A percentile compares a stretch with the other conserved stretches of the same genome.
Conservation (phyloP, 2,797 vertebrate species). For the Benthosema pterotum region DNA sequence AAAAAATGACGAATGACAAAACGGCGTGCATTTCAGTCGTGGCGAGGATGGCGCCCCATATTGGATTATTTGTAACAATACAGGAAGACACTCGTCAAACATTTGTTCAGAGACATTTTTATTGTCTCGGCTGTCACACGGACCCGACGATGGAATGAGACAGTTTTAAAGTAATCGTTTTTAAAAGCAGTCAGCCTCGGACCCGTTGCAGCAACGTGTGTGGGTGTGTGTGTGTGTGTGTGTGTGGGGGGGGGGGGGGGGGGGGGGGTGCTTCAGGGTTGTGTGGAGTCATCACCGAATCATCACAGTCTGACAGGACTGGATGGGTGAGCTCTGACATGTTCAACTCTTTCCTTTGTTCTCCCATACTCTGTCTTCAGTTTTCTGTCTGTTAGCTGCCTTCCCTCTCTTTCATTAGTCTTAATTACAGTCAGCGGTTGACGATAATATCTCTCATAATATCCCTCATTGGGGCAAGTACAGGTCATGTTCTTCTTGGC, state of each 20-base stretch:
- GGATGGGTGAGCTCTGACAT: slow-evolving; percentile 35
- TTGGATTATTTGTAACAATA: slow-evolving; percentile 3
- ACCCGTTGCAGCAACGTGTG: too few species aligned
- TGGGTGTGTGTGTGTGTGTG: too few species aligned
- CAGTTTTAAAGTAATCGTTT: slow-evolving; percentile 30
- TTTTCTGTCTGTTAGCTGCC: not conserved
- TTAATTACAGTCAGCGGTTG: too few species aligned
- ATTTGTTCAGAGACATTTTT: slow-evolving; percentile 2
- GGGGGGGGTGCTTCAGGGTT: slow-evolving; percentile 42
- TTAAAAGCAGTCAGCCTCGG: not conserved
- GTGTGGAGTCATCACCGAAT: slow-evolving; percentile 32
- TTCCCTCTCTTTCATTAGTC: not conserved
- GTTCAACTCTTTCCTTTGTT: not conserved
- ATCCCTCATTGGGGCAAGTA: too few species aligned
- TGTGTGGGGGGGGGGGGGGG: slow-evolving; percentile 17
- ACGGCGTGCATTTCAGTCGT: slow-evolving; percentile 16
- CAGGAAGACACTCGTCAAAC: slow-evolving; percentile 1
- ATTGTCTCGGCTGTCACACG: slow-evolving; percentile 5
- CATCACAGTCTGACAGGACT: slow-evolving; percentile 42
- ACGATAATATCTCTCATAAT: too few species aligned
- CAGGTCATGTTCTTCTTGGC: too few species aligned
- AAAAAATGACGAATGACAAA: slow-evolving; percentile 1
- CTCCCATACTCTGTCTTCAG: not conserved
- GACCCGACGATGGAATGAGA: slow-evolving; percentile 11
- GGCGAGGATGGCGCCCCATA: slow-evolving; percentile 14